Percentiles rank a stretch among this genome's conserved stretches.
These are phyloP conservation scores for Lasioglossum calceatum DNA, from an alignment of 2,888 invertebrate species.

Conservation along the genomic window DNA sequence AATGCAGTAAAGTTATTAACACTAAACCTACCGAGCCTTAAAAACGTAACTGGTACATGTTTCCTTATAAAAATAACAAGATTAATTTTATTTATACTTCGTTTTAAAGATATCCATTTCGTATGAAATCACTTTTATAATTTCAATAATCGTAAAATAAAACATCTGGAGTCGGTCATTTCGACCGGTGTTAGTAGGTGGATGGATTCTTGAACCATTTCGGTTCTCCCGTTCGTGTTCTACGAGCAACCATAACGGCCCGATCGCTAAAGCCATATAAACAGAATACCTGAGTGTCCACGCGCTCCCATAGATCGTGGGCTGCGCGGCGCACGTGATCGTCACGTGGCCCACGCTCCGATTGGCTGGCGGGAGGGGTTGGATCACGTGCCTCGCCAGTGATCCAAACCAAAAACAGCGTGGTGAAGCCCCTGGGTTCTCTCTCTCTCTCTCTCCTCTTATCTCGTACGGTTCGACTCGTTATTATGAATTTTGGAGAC, in stretches of 20 bases:
- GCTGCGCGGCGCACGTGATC: constrained; percentile 56
- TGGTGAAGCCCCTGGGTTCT: no score
- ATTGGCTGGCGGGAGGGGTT: constrained; percentile 40
- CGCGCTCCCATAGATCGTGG: neutral
- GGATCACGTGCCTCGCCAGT: constrained; percentile 50
- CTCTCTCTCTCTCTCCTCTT: neutral
- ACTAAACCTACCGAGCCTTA: no score
- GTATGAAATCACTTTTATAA: no score
- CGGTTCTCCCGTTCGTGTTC: neutral
- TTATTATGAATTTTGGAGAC: neutral
- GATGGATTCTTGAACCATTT: no score
- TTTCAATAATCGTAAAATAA: no score
- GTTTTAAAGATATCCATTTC: no score
- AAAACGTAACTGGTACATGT: no score
- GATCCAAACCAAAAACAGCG: constrained; percentile 20
- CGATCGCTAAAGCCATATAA: neutral
- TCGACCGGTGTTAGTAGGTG: no score
- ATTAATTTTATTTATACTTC: no score
- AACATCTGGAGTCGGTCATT: no score
- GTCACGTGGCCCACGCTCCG: constrained; percentile 22
- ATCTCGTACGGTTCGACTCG: neutral
- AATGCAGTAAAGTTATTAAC: no score
- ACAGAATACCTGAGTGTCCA: neutral
- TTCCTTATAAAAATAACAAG: no score
- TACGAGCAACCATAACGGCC: neutral